These are phyloP conservation scores for Philereme transversata DNA, from an alignment of 2,888 invertebrate species.

Conservation along the genomic window DNA sequence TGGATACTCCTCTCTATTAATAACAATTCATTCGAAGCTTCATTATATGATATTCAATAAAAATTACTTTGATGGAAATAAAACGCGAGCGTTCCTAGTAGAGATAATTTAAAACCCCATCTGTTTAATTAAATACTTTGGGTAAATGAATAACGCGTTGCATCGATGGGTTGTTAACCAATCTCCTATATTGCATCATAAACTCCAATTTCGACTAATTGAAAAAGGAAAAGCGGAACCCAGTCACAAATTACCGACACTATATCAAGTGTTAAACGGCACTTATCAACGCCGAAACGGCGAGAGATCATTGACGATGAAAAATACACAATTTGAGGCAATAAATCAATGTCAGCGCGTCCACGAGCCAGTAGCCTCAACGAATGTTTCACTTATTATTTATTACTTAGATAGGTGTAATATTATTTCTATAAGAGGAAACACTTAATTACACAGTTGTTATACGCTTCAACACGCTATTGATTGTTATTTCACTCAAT, in stretches of 20 bases:
- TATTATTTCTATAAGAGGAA: conserved; percentile 64
- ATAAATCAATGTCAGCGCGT: conserved; percentile 74
- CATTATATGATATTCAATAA: conserved; percentile 43
- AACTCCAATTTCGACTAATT: conserved; percentile 78
- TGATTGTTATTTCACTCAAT: conserved; percentile 35
- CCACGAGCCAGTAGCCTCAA: conserved; percentile 61
- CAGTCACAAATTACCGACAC: conserved; percentile 80
- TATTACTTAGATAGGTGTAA: conserved; percentile 59
- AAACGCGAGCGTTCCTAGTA: conserved; percentile 43
- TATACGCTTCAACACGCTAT: conserved; percentile 44
- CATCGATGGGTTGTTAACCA: conserved; percentile 55
- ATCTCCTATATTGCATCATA: conserved; percentile 64
- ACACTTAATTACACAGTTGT: conserved; percentile 61
- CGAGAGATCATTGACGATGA: conserved; percentile 73
- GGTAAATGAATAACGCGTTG: conserved; percentile 49
- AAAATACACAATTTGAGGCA: conserved; percentile 82
- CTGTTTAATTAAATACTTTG: conserved; percentile 53
- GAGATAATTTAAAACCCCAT: conserved; percentile 45
- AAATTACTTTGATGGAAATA: conserved; percentile 39
- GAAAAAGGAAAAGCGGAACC: conserved; percentile 77
- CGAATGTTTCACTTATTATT: conserved; percentile 72
- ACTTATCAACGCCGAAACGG: conserved; percentile 79
- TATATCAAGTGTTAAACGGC: conserved; percentile 83
- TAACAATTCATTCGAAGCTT: conserved; percentile 15
- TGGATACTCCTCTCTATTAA: background rate